Evolutionary conservation across 2,797 vertebrate species (phyloP), one percentile per base, ranked within the genome.

Genomic region (Valencia hispanica): DNA sequence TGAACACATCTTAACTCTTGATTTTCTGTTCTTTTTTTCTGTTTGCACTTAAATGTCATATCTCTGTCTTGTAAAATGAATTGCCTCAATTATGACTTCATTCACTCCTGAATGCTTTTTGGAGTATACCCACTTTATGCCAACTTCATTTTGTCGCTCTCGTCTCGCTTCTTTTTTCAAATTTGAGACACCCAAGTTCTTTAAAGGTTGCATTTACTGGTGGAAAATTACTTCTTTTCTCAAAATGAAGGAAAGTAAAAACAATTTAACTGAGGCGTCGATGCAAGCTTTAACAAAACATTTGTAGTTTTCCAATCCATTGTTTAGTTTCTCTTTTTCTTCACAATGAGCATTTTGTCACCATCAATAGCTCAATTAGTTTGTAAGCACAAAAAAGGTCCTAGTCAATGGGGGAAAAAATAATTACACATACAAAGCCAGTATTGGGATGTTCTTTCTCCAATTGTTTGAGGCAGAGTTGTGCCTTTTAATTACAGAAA

Each of bases 371-470:
- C 61, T 69, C 17, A 50, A 87, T 89, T 71, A 36, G 77, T 81
- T 79, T 80, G 55, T 59, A 53, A 55, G 82, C 43, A 70, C 32
- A 84, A 77, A 87, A 82, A 73, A 36, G 39, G n/a, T 81, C 73
- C 68, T 79, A 65, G 78, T 85, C 32, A 61, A 78, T 78, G 76
- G 22, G n/a, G 76, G 47, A 36, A 82, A 77, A 87, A 83, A 69
- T 79, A 82, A 90, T 90, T 73, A 70, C 70, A 79, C 65, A 81
- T 82, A 87, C 86, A 84, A 82, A 81, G 72, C 65, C 66, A 32
- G 71, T 22, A 5, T 68, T 75, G 73, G 59, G 74, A 80, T 77
- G 76, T 65, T 86, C 77, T 73, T 50, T 81, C 51, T 76, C 7
- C 50, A 47, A 14, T 87, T 82, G 73, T 86, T 84, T 72, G 69